phyloP scores from a whole-genome alignment of 2,797 vertebrate species.

The Eutrigla gurnardus region DNA sequence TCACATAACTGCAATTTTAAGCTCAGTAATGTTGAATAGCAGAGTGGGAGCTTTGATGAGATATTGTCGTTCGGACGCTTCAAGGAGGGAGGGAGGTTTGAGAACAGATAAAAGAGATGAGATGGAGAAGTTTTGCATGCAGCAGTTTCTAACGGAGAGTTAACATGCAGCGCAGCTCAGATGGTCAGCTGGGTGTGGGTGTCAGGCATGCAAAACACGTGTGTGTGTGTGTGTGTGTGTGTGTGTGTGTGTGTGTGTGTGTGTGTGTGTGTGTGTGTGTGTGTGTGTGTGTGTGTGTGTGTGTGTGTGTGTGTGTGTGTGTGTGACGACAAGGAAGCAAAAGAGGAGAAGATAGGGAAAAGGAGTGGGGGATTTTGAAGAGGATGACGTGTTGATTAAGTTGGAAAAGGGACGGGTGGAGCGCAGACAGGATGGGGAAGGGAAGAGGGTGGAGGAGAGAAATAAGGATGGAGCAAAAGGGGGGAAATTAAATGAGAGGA shows the following conservation, averaged over 20 bases:
- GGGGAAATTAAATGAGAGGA: slow-evolving; percentile 3
- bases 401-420: slow-evolving; percentile 5
- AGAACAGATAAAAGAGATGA: not conserved
- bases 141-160: not conserved
- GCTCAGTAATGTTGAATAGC: not conserved
- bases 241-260: slow-evolving; percentile 17
- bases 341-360: not conserved
- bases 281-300: slow-evolving; percentile 15
- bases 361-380: not conserved
- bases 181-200: slow-evolving; percentile 17
- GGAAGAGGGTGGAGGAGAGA: slow-evolving; percentile 1
- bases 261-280: slow-evolving; percentile 11
- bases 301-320: slow-evolving; percentile 16
- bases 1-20: not conserved
- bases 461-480: slow-evolving; percentile 6
- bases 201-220: not conserved
- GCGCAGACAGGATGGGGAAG: not conserved
- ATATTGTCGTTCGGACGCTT: not conserved
- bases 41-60: not conserved
- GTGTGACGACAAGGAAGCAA: not conserved
- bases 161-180: slow-evolving; percentile 30
- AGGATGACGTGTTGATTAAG: slow-evolving; percentile 15
- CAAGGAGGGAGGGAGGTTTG: not conserved
- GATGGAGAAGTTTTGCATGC: not conserved
- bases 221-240: slow-evolving; percentile 15